Evolutionary conservation across 2,888 invertebrate genomes (phyloP).

Genomic region (Epirrita christyi): DNA sequence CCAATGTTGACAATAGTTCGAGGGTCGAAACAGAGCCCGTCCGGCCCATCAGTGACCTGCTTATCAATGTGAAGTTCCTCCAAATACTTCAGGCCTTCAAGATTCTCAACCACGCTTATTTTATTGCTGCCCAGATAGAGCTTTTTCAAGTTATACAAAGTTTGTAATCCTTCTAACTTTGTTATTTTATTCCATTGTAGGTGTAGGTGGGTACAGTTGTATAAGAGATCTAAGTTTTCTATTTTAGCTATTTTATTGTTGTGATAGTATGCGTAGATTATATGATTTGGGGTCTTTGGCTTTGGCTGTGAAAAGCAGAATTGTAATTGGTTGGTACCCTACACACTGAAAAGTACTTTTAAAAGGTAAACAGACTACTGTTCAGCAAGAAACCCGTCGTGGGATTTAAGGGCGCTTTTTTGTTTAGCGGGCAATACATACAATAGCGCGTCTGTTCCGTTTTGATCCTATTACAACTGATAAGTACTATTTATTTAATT

Average conservation of each 20-base stretch:
- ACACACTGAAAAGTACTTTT: no score
- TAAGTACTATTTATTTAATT: no score
- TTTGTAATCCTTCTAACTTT: constrained; percentile 87
- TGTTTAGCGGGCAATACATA: no score
- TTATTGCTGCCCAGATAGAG: constrained; percentile 90
- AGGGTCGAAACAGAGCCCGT: constrained; percentile 88
- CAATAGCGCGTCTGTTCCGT: no score
- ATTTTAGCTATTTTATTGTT: constrained; percentile 92
- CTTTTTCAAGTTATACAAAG: constrained; percentile 88
- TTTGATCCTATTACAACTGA: no score
- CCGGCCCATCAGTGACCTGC: constrained; percentile 83
- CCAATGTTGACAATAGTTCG: constrained; percentile 84
- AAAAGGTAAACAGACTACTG: no score
- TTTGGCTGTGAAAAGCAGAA: constrained; percentile 55
- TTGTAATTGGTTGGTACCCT: not conserved
- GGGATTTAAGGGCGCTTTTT: no score
- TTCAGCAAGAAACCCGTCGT: no score
- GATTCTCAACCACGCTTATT: constrained; percentile 88
- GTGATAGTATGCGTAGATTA: constrained; percentile 90
- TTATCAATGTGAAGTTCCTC: constrained; percentile 89
- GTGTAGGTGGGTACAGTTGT: constrained; percentile 88
- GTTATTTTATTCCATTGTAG: constrained; percentile 91
- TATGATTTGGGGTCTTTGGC: constrained; percentile 63
- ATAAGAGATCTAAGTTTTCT: constrained; percentile 87
- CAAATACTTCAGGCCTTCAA: constrained; percentile 84